Conservation (phyloP, 2,113 vertebrate species). For the Thinocorus orbignyianus region DNA sequence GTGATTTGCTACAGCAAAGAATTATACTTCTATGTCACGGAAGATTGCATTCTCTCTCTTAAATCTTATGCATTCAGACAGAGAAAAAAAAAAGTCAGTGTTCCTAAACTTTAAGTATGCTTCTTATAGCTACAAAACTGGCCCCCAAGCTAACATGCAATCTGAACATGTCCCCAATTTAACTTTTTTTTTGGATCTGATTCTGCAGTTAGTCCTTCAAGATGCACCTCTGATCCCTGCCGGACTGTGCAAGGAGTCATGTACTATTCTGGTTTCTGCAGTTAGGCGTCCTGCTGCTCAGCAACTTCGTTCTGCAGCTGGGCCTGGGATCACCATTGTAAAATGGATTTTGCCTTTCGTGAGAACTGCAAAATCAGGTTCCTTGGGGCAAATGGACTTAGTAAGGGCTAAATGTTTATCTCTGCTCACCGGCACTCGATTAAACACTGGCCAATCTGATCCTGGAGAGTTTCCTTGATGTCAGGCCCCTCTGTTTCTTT, state of each 20-base stretch:
- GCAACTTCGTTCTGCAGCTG: neutral
- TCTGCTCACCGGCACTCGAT: constrained; percentile 81
- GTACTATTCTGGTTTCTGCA: neutral
- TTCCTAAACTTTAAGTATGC: neutral
- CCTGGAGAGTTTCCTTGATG: constrained; percentile 78
- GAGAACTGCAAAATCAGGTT: neutral
- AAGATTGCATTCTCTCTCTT: neutral
- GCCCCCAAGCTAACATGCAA: neutral
- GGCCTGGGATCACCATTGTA: neutral
- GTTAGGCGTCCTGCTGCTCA: neutral
- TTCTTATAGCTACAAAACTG: neutral
- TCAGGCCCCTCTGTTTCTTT: constrained; percentile 61
- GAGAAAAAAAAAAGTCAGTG: neutral
- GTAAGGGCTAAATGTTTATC: neutral
- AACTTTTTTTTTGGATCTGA: neutral
- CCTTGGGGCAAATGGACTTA: neutral
- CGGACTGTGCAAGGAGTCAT: neutral
- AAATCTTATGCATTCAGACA: neutral
- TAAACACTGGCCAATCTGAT: constrained; percentile 87
- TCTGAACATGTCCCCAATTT: neutral
- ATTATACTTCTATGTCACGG: neutral
- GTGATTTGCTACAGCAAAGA: neutral
- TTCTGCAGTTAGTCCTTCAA: neutral
- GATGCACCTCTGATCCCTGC: neutral
- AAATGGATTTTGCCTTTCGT: neutral